Evolutionary conservation across 2,797 vertebrate genomes (phyloP).

Genomic region (Hypotaenidia philippensis): DNA sequence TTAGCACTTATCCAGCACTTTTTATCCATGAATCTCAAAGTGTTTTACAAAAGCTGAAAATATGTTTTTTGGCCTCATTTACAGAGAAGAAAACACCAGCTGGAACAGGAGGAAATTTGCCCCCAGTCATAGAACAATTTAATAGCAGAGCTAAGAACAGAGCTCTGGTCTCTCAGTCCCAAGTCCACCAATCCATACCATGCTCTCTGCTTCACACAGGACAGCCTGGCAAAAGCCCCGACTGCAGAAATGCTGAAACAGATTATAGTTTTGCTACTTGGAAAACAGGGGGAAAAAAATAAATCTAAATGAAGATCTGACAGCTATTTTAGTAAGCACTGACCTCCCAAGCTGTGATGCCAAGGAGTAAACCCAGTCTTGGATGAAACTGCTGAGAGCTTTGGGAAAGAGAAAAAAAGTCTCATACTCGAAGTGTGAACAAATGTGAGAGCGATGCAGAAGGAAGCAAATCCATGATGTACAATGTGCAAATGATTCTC

Average conservation of each 20-base stretch:
- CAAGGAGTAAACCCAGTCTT: slow-evolving; percentile 2
- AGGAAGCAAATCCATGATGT: slow-evolving; percentile 40
- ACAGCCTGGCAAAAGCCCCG: neutral
- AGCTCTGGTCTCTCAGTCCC: neutral
- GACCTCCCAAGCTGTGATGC: neutral
- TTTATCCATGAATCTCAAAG: slow-evolving; percentile 43
- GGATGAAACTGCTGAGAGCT: slow-evolving; percentile 1
- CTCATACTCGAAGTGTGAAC: slow-evolving; percentile 14
- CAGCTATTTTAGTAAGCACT: neutral
- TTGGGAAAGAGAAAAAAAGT: neutral
- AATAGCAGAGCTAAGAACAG: slow-evolving; percentile 14
- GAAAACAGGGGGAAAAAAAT: neutral
- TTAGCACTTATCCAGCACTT: slow-evolving; percentile 50
- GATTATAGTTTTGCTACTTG: neutral
- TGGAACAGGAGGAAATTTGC: slow-evolving; percentile 23
- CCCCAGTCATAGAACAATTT: slow-evolving; percentile 13
- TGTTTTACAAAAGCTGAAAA: slow-evolving; percentile 37
- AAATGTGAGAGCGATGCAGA: neutral
- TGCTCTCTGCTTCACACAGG: neutral
- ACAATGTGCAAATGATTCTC: slow-evolving; percentile 42
- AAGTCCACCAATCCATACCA: neutral
- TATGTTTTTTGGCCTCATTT: slow-evolving; percentile 11
- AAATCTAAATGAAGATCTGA: neutral
- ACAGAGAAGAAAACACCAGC: slow-evolving; percentile 18
- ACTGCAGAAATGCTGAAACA: neutral